Base-by-base conservation (phyloP, 1,140 invertebrate genomes). In the Lepidurus packardi region DNA sequence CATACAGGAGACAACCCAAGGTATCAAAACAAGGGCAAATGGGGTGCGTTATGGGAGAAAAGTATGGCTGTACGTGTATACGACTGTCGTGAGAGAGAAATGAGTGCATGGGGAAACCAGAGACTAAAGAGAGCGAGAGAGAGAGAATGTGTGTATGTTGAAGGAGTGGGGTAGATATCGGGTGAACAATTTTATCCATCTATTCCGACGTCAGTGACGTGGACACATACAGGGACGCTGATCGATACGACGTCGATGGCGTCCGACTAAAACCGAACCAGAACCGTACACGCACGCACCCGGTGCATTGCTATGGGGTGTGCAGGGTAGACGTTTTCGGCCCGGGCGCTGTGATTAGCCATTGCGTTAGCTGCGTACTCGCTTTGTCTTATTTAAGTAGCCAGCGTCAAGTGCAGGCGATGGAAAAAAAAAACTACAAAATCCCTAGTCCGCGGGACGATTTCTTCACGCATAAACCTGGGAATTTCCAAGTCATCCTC, bases 191-290 rank as follows among this genome's bases (percentile, higher is more conserved):
- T 65, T 65, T 65, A 65, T 65, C 53, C 21, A 65, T 65, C 53
- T 21, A 65, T 65, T 65, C 53, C 6, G 21, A 65, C 53, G 53
- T 65, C 53, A 65, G 16, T 65, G 53, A 65, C 53, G 53, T 65
- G 53, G 53, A 65, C 53, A 65, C 53, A 65, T 21, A 65, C 53
- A 65, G 53, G 53, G 53, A 65, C 53, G 53, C 53, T 65, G 53
- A 65, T 65, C 53, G 53, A 65, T 65, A 65, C 53, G 21, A 65
- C 53, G 53, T 65, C 53, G 53, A 65, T 65, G 53, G 9, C 53
- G 53, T 65, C 53, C 53, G 16, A 65, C 53, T 65, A 65, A 47
- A 65, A 65, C 53, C 53, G 53, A 65, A 65, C 53, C 53, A 65
- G 53, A 65, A 65, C 53, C 53, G 53, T 65, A 65, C 53, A 65